A percentile compares a stretch with the other conserved stretches of the same genome.
These are phyloP conservation scores for Harpalus rufipes DNA, from an alignment of 2,888 invertebrate genomes.

Conservation along the genomic window DNA sequence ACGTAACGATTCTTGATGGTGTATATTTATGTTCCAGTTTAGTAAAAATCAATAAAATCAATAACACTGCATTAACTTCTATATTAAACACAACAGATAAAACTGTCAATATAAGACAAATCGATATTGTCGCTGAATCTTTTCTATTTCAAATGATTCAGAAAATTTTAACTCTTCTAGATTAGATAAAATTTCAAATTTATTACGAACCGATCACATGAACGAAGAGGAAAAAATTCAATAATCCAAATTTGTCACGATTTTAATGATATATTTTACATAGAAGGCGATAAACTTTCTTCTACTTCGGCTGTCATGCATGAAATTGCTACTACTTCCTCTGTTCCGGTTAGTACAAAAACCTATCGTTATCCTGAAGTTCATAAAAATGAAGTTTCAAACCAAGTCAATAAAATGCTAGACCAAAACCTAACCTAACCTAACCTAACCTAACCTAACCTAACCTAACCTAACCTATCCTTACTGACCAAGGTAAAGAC, in stretches of 20 bases:
- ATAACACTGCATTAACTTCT: slow-evolving; percentile 42
- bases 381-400: slow-evolving; percentile 35
- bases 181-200: slow-evolving; percentile 38
- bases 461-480: slow-evolving; percentile 69
- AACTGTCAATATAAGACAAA: slow-evolving; percentile 1
- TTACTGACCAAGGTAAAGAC: slow-evolving; percentile 58
- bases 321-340: neutral
- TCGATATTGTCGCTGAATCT: neutral
- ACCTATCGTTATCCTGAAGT: too few species aligned
- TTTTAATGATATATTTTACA: slow-evolving; percentile 16
- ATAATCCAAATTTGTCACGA: slow-evolving; percentile 17
- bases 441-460: slow-evolving; percentile 71
- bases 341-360: too few species aligned
- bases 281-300: slow-evolving; percentile 2
- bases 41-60: slow-evolving; percentile 34
- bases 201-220: slow-evolving; percentile 22
- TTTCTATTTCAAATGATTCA: neutral
- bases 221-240: slow-evolving; percentile 17
- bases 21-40: slow-evolving; percentile 61
- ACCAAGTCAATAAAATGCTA: slow-evolving; percentile 58
- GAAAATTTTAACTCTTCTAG: slow-evolving; percentile 22
- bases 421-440: slow-evolving; percentile 72
- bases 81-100: slow-evolving; percentile 43
- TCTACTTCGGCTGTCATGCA: neutral
- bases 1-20: slow-evolving; percentile 35